Conservation (phyloP, 2,888 invertebrate genomes). For the Palloptera scutellata region DNA sequence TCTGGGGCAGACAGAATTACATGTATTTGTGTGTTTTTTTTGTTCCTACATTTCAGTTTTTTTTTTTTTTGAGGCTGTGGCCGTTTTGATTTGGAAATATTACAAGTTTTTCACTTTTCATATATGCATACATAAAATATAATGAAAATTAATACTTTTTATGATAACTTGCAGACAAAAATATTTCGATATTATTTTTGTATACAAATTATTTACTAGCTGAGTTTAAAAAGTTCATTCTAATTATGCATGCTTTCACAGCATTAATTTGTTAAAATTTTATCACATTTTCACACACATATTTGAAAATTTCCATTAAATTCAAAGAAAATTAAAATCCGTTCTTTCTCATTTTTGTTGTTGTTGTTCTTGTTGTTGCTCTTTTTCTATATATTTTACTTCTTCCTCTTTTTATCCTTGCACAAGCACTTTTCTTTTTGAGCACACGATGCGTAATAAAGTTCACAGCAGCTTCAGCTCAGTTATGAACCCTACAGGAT, state of each 20-base stretch:
- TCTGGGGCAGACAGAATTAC: too few species aligned
- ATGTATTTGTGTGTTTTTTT: background rate
- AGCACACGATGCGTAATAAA: conserved; percentile 46
- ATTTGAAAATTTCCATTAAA: conserved; percentile 1
- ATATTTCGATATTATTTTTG: too few species aligned
- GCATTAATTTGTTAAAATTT: background rate
- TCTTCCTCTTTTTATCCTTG: conserved; percentile 11
- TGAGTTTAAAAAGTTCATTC: too few species aligned
- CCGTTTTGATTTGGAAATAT: conserved; percentile 15
- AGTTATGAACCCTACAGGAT: conserved; percentile 35
- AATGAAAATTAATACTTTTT: too few species aligned
- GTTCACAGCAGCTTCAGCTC: conserved; percentile 45
- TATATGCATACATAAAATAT: too few species aligned
- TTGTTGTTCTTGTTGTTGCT: conserved; percentile 9
- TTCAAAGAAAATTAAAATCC: background rate
- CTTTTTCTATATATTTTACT: conserved; percentile 9
- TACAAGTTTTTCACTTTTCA: too few species aligned
- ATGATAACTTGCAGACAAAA: too few species aligned
- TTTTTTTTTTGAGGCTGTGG: conserved; percentile 29
- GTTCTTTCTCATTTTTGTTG: conserved; percentile 12
- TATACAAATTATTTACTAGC: too few species aligned
- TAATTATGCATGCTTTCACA: background rate
- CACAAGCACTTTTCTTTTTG: conserved; percentile 22
- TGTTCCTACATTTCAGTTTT: too few species aligned
- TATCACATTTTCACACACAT: background rate